phyloP scores from a whole-genome alignment of 2,797 vertebrate species.

The Phalloptychus januarius region DNA sequence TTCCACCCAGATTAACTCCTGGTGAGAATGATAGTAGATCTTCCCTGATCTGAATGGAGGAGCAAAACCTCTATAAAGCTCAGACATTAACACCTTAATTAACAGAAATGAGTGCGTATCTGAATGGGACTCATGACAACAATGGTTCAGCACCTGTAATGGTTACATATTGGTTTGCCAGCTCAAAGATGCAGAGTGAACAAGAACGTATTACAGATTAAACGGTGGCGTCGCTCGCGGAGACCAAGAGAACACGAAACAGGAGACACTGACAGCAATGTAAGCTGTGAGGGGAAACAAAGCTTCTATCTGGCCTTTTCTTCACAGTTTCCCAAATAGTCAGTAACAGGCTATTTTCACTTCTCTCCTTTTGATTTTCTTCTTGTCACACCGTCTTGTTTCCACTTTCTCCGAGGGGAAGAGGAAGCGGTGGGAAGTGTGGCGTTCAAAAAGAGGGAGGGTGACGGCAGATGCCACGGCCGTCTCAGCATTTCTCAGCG shows the following conservation, averaged over 20 bases:
- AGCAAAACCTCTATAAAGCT: not conserved
- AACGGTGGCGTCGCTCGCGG: not conserved
- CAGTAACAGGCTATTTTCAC: conserved; percentile 29
- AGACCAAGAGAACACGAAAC: conserved; percentile 4
- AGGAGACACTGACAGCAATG: not conserved
- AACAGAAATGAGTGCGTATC: not conserved
- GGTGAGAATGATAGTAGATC: not conserved
- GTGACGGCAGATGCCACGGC: conserved; percentile 29
- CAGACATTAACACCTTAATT: not conserved
- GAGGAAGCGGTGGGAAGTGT: not conserved
- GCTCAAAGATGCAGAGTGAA: not conserved
- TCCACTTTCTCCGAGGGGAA: conserved; percentile 16
- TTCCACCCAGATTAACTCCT: not conserved
- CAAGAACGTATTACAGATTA: conserved; percentile 5
- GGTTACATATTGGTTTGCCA: conserved; percentile 11
- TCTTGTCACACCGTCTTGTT: conserved; percentile 26
- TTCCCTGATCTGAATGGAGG: not conserved
- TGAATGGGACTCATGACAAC: not conserved
- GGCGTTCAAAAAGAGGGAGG: conserved; percentile 7
- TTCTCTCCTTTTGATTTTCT: conserved; percentile 35
- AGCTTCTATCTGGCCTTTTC: not conserved
- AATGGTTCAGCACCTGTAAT: not conserved
- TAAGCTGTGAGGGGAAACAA: not conserved
- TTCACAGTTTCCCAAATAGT: conserved; percentile 16
- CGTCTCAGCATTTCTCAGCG: conserved; percentile 40